Conservation (phyloP, 2,113 vertebrate genomes). For the Zapornia atra region DNA sequence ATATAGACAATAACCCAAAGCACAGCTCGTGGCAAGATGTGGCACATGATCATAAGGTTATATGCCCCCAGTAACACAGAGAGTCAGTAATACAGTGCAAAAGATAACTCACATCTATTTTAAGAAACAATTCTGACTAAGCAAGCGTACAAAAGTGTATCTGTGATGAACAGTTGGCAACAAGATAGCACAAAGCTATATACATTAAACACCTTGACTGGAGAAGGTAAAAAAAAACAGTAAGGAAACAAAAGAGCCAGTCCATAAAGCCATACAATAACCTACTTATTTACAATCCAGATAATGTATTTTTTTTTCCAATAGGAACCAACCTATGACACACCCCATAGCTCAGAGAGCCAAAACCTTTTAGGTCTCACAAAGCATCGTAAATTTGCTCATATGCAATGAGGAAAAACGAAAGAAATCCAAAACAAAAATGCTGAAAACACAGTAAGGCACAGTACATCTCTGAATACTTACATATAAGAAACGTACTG, state of each 20-base stretch:
- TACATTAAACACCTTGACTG: background rate
- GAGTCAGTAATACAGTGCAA: background rate
- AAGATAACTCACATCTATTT: background rate
- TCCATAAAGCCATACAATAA: background rate
- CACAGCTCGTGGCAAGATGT: background rate
- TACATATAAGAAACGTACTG: background rate
- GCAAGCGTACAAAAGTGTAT: background rate
- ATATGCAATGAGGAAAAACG: background rate
- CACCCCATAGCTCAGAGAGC: background rate
- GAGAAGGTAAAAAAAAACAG: background rate
- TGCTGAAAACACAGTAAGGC: background rate
- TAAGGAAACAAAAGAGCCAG: background rate
- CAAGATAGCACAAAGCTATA: background rate
- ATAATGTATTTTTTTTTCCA: background rate
- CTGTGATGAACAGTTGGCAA: background rate
- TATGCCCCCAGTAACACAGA: background rate
- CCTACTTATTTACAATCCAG: background rate
- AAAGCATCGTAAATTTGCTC: rapidly evolving
- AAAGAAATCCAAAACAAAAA: background rate
- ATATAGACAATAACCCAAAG: background rate
- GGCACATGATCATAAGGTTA: background rate
- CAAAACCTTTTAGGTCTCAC: background rate
- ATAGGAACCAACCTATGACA: background rate
- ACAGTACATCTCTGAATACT: background rate
- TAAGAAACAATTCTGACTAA: background rate